Conservation (phyloP, 2,113 vertebrate genomes). For the Pseudonaja textilis region DNA sequence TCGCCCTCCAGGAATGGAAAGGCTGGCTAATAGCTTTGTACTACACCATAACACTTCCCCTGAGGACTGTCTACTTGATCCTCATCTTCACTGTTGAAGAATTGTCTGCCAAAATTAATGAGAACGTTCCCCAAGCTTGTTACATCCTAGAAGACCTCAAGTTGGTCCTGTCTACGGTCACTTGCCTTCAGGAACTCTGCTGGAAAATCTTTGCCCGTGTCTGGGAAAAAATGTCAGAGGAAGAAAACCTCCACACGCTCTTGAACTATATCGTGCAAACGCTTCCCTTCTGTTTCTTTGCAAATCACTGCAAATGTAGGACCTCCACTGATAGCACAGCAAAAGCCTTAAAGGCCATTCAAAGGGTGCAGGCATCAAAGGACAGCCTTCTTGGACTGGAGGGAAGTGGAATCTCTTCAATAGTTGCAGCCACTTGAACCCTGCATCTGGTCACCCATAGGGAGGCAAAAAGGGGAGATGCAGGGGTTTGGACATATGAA, state of each 20-base stretch:
- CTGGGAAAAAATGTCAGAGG: background rate
- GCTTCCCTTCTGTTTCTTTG: slow-evolving; percentile 9
- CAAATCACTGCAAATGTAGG: slow-evolving; percentile 9
- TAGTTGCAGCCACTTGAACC: background rate
- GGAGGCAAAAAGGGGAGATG: too few relatives aligned
- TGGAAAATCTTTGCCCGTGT: slow-evolving; percentile 9
- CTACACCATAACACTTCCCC: slow-evolving; percentile 10
- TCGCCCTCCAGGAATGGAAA: slow-evolving; percentile 5
- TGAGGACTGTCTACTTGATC: slow-evolving; percentile 24
- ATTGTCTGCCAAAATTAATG: background rate
- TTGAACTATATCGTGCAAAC: background rate
- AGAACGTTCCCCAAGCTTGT: slow-evolving; percentile 4
- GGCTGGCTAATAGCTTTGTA: slow-evolving; percentile 18
- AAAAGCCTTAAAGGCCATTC: background rate
- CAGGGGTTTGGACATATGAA: background rate
- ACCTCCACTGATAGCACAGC: background rate
- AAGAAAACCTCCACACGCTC: background rate
- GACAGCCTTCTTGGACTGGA: background rate
- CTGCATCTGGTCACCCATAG: background rate
- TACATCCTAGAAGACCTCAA: slow-evolving; percentile 9
- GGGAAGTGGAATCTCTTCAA: background rate
- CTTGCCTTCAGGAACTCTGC: slow-evolving; percentile 25
- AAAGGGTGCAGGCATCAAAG: background rate
- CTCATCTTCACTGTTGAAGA: slow-evolving; percentile 8
- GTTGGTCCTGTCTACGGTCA: background rate